Evolutionary conservation across 37 sponge, comb jelly and placozoan genomes (phyloP), one percentile per base, ranked within the genome.

Genomic region (Beroe forskalii): DNA sequence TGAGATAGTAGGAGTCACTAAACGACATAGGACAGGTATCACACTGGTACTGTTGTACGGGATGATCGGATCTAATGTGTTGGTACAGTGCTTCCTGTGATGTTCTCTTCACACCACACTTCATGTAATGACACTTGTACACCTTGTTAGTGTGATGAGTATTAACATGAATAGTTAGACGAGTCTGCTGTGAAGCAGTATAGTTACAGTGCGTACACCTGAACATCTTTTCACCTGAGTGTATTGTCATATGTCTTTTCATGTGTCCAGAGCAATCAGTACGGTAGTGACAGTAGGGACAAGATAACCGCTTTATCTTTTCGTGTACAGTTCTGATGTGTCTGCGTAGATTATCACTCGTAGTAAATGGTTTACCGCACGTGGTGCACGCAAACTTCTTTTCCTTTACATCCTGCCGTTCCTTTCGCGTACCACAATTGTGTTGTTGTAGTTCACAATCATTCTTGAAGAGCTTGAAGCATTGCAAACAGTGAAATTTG

Each of bases 311-410:
- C 40, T 19, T 39, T 72, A 72, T 37, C 38, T 37, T 37, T 39
- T 35, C 39, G 75, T 72, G 75, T 72, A 72, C 75, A 30, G 6
- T 72, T 39, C 75, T 72, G 75, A 72, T 72, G 75, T 72, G 75
- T 38, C 38, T 72, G 23, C 32, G 23, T 38, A 72, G 30, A 37
- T 23, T 72, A 38, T 30, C 14, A 20, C 40, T 72, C 40, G 2
- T 19, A 35, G 9, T 72, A 72, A 38, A 72, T 30, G 14, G 28
- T 39, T 72, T 72, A 19, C 40, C 75, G 33, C 75, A 72, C 12
- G 8, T 72, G 39, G 23, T 22, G 30, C 75, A 72, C 31, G 28
- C 14, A 20, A 35, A 39, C 1, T 20, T 72, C 75, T 72, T 72
- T 39, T 72, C 40, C 33, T 3, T 32, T 72, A 20, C 75, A 35